Evolutionary conservation across 2,797 vertebrate genomes (phyloP), one percentile per base, ranked within the genome.

Genomic region (Premnoplex brunnescens): DNA sequence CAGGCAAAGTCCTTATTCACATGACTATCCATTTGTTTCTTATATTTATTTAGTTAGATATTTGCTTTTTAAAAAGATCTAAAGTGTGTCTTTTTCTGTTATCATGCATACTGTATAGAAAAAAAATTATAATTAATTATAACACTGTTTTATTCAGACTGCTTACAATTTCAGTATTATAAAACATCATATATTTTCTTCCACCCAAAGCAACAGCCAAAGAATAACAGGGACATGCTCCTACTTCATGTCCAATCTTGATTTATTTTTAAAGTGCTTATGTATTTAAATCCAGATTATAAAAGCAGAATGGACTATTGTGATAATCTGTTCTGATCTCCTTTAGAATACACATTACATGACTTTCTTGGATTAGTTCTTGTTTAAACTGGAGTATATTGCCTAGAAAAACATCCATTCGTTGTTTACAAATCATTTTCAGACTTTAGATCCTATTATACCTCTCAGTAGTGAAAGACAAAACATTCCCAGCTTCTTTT

Each of bases 281-380:
- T 80, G n/a, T 92, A 41, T 91, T 88, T 88, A 94, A 86, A 8
- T 43, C 73, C 67, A 79, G 93, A 95, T 94, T 94, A 88, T 75
- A 82, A 93, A 93, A 93, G 32, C 86, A 76, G 88, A 88, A 85
- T 48, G 55, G 51, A 94, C 63, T 94, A 59, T 86, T 90, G 63
- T 67, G 90, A 82, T 96, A 95, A 97, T 96, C 94, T 95, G 30
- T 88, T 90, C 55, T 95, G 80, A 96, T 97, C 95, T 95, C n/a
- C 95, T 95, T 86, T 94, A 91, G 66, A 88, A 88, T 92, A 64
- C 72, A 89, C 73, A 75, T 95, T 89, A 96, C 91, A 94, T 95
- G n/a, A 68, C 43, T 86, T 91, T 85, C 85, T 91, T 58, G 88
- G 83, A 96, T 95, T 96, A 95, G 78, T 89, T 95, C 93, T 72